These are phyloP conservation scores for Lophotriccus pileatus DNA, from an alignment of 2,797 vertebrate species.

Conservation along the genomic window DNA sequence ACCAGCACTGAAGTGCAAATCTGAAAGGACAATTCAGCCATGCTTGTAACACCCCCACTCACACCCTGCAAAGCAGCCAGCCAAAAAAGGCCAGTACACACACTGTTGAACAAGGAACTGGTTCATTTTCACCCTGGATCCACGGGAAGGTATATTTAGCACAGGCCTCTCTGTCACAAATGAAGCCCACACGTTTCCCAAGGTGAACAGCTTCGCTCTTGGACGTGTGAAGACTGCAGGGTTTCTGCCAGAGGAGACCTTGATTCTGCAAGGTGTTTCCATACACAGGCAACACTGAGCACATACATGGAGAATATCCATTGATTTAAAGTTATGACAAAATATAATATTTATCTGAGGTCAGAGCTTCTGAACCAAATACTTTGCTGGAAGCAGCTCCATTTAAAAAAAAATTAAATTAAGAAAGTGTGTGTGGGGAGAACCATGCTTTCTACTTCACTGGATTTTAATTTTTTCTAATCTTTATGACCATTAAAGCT, in stretches of 20 bases:
- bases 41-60: neutral
- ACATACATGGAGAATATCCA: neutral
- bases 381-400: neutral
- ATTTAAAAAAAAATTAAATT: neutral
- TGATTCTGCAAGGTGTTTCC: neutral
- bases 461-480: constrained; percentile 26
- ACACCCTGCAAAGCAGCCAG: neutral
- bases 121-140: neutral
- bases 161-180: neutral
- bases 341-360: neutral
- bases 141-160: neutral
- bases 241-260: neutral
- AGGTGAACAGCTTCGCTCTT: neutral
- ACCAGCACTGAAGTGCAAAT: neutral
- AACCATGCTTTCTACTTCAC: constrained; percentile 2
- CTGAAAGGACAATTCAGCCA: neutral
- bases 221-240: neutral
- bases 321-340: neutral
- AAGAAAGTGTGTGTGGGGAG: neutral
- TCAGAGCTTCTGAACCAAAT: neutral
- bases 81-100: neutral
- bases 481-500: neutral
- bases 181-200: neutral
- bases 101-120: neutral
- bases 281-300: neutral